These are phyloP conservation scores for Hylaea fasciaria DNA, from an alignment of 2,888 invertebrate species.

Conservation along the genomic window DNA sequence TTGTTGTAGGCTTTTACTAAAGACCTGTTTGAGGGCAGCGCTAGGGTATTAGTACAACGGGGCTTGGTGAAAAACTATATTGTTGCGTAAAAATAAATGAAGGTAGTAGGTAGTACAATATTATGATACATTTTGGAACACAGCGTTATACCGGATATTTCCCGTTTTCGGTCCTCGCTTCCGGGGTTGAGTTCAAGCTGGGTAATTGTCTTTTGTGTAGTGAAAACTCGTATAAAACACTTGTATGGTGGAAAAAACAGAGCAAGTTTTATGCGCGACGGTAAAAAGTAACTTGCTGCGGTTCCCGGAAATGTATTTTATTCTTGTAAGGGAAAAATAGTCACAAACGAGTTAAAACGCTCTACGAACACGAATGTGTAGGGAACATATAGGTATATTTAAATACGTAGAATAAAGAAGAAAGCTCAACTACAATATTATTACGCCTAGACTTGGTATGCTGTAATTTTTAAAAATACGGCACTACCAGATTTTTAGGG, in stretches of 20 bases:
- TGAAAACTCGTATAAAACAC: conserved; percentile 12
- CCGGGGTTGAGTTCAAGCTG: neutral
- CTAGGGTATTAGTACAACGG: too few relatives aligned
- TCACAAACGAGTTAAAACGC: conserved; percentile 1
- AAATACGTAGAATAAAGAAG: neutral
- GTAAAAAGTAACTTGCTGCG: conserved; percentile 10
- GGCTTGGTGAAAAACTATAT: too few relatives aligned
- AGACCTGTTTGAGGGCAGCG: too few relatives aligned
- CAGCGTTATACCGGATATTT: neutral
- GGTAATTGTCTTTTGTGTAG: conserved; percentile 6
- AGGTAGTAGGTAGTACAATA: too few relatives aligned
- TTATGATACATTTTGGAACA: too few relatives aligned
- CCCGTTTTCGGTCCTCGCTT: neutral
- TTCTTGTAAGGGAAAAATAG: conserved; percentile 2
- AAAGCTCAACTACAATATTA: too few relatives aligned
- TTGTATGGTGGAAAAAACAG: neutral
- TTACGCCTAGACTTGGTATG: too few relatives aligned
- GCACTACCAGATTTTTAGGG: neutral
- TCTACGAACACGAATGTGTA: neutral
- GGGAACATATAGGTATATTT: neutral
- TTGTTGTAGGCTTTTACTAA: too few relatives aligned
- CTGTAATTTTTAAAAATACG: neutral
- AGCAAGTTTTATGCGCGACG: conserved; percentile 2
- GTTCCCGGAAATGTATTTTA: conserved; percentile 9
- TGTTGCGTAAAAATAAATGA: too few relatives aligned